Conservation (phyloP, 30 jellyfish, hydroid and myxozoan species). For the Aurelia sp. region DNA sequence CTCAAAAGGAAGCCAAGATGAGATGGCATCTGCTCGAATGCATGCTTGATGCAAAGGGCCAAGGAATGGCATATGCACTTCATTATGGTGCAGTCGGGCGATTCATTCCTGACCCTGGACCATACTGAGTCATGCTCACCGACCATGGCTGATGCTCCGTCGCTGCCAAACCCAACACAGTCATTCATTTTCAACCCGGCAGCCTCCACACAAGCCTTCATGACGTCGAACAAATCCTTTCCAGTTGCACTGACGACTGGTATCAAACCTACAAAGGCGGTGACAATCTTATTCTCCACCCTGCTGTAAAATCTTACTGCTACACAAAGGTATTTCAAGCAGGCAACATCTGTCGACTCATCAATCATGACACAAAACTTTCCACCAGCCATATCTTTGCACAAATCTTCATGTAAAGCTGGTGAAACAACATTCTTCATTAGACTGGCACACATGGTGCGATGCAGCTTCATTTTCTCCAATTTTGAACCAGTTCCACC, state of each 20-base stretch:
- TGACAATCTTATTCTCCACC: too few relatives aligned
- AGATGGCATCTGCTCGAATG: conserved; percentile 73
- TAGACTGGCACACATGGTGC: conserved; percentile 36
- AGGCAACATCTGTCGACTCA: too few relatives aligned
- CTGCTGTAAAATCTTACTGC: too few relatives aligned
- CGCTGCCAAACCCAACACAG: conserved; percentile 63
- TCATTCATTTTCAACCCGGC: conserved; percentile 48
- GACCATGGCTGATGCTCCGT: conserved; percentile 62
- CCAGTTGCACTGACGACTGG: conserved; percentile 63
- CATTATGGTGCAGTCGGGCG: conserved; percentile 66
- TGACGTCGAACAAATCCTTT: conserved; percentile 41
- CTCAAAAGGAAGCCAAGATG: conserved; percentile 57
- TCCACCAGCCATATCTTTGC: conserved; percentile 39
- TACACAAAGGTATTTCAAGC: too few relatives aligned
- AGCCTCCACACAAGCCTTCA: conserved; percentile 25
- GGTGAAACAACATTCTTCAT: conserved; percentile 56
- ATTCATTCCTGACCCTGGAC: conserved; percentile 39
- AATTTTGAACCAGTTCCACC: conserved; percentile 43
- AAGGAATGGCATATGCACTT: conserved; percentile 80
- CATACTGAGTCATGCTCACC: conserved; percentile 66
- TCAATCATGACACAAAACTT: background rate
- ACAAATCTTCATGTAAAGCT: conserved; percentile 37
- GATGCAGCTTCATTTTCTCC: conserved; percentile 52
- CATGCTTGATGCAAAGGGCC: conserved; percentile 76
- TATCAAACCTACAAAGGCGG: background rate